Percentiles rank a stretch among this genome's conserved stretches.
These are phyloP conservation scores for Venustaconcha ellipsiformis DNA, from an alignment of 1,140 invertebrate genomes.

Conservation along the genomic window DNA sequence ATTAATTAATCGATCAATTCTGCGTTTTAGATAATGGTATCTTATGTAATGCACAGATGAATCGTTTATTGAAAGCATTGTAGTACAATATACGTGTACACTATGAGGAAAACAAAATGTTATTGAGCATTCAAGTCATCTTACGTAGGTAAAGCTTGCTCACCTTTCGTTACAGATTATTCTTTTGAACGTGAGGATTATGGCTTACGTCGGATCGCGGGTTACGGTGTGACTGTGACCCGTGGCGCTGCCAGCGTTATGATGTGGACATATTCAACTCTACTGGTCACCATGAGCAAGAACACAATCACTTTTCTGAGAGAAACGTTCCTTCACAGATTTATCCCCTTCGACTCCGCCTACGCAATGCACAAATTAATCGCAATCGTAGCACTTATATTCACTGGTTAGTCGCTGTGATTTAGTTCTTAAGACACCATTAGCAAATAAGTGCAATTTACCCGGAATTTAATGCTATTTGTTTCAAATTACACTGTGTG, in stretches of 20 bases:
- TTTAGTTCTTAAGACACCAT: too few species aligned
- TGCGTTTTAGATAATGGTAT: too few species aligned
- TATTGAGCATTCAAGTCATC: too few species aligned
- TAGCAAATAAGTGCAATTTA: too few species aligned
- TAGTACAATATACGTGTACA: too few species aligned
- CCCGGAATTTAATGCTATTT: too few species aligned
- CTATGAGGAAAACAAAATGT: too few species aligned
- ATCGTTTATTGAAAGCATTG: too few species aligned
- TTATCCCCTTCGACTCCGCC: slow-evolving; percentile 97
- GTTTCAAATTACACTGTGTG: too few species aligned
- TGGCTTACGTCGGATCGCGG: slow-evolving; percentile 97
- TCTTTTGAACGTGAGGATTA: slow-evolving; percentile 83
- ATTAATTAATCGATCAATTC: too few species aligned
- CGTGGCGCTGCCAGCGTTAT: slow-evolving; percentile 95
- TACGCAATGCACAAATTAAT: slow-evolving; percentile 99
- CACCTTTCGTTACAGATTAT: slow-evolving; percentile 45
- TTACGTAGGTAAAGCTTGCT: too few species aligned
- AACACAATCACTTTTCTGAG: slow-evolving; percentile 97
- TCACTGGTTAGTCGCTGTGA: slow-evolving; percentile 70
- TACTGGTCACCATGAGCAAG: slow-evolving; percentile 96
- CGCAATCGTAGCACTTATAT: slow-evolving; percentile 94
- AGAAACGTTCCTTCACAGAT: slow-evolving; percentile 98
- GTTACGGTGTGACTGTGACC: slow-evolving; percentile 97
- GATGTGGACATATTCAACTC: slow-evolving; percentile 95
- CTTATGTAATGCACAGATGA: too few species aligned